Evolutionary conservation across 2,888 invertebrate genomes (phyloP).

Genomic region (Arge pagana): DNA sequence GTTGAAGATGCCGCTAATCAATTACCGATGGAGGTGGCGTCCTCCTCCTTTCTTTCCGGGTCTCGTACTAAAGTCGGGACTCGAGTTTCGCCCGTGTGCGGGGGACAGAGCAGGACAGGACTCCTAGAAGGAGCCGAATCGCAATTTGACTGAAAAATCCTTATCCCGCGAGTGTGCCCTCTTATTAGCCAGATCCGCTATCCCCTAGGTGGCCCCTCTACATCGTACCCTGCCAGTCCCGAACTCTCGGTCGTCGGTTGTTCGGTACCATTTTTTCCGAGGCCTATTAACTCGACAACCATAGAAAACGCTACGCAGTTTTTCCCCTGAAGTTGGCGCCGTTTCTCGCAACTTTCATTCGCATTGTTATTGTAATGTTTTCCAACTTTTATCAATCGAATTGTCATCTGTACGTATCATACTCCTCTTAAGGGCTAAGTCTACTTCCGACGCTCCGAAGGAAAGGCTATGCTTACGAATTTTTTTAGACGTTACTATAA

Average conservation of each 20-base stretch:
- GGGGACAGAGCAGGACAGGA: not conserved
- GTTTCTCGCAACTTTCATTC: not conserved
- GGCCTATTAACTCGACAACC: constrained; percentile 17
- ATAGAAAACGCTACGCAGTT: not conserved
- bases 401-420: no score
- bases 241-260: no score
- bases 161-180: constrained; percentile 22
- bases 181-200: constrained; percentile 29
- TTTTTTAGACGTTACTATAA: no score
- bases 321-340: not conserved
- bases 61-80: not conserved
- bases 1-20: constrained; percentile 19
- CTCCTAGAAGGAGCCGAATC: constrained; percentile 9
- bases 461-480: no score
- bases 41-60: not conserved
- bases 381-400: no score
- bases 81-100: not conserved
- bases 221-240: no score
- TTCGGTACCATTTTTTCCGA: no score
- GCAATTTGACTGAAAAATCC: constrained; percentile 19
- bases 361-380: no score
- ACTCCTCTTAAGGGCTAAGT: no score
- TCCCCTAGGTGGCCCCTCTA: constrained; percentile 30
- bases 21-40: constrained; percentile 10
- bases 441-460: no score